A percentile compares a stretch with the other conserved stretches of the same genome.
These are phyloP conservation scores for Kryptopterus vitreolus DNA, from an alignment of 2,797 vertebrate genomes.

Conservation along the genomic window DNA sequence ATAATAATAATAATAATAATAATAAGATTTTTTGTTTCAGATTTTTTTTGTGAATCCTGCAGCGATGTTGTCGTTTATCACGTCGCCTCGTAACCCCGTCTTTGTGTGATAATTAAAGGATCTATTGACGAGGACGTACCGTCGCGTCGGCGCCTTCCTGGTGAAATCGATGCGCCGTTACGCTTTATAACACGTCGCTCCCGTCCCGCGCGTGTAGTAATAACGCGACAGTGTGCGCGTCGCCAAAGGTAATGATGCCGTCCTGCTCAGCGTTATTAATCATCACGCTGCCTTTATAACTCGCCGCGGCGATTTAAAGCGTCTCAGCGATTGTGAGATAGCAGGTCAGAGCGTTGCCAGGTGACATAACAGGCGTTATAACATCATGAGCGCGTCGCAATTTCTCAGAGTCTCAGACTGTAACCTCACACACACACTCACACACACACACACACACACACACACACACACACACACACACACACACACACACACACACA, in stretches of 20 bases:
- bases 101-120: slow-evolving; percentile 59
- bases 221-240: slow-evolving; percentile 15
- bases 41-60: too few species aligned
- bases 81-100: slow-evolving; percentile 72
- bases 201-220: neutral
- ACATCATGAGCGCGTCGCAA: neutral
- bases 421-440: neutral
- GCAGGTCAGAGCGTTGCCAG: neutral
- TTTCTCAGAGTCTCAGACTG: neutral
- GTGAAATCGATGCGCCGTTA: neutral
- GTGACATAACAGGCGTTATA: slow-evolving; percentile 6
- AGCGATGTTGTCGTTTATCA: slow-evolving; percentile 43
- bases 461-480: too few species aligned
- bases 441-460: neutral
- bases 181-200: neutral
- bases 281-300: neutral
- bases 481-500: too few species aligned
- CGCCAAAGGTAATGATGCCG: slow-evolving; percentile 18
- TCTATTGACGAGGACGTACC: slow-evolving; percentile 33
- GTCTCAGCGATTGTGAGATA: slow-evolving; percentile 4
- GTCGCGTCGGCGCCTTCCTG: slow-evolving; percentile 10
- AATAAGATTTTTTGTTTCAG: too few species aligned
- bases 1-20: too few species aligned
- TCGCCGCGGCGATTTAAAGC: neutral
- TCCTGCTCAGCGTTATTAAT: neutral